Evolutionary conservation across 2,888 invertebrate species (phyloP), one percentile per base, ranked within the genome.

Genomic region (Mesopsocus fuscifrons): DNA sequence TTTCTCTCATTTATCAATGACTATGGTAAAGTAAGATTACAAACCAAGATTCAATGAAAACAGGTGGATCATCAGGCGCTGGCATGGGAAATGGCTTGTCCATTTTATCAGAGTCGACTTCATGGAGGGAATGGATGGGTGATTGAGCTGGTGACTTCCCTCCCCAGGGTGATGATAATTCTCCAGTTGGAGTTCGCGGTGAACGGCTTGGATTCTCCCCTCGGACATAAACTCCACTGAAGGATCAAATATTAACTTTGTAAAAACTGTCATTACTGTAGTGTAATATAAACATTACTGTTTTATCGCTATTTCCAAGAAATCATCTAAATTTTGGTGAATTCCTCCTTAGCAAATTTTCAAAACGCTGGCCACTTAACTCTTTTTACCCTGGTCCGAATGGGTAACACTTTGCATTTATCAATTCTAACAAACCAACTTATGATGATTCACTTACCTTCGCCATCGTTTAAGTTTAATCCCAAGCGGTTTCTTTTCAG

Each of bases 21-120:
- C n/a, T n/a, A n/a, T n/a, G n/a, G n/a, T n/a, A n/a, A n/a, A n/a
- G n/a, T n/a, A n/a, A n/a, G n/a, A n/a, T n/a, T n/a, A n/a, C 53
- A 57, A 66, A 73, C 81, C 81, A 83, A 62, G 79, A 80, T 58
- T 87, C 85, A 38, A 77, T 74, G 62, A 77, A 77, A 55, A 78
- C 82, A 21, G 83, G 81, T 48, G 77, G 72, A 57, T 81, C 81
- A 55, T 84, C 84, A 17, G 75, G 72, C 11, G 74, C 71, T 44
- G 73, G 72, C 61, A 72, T 69, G 22, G 68, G 17, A 20, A 38
- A 20, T 18, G 22, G 30, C 13, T 41, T 41, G 4, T 41, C 22
- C 9, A n/a, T 13, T 23, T 13, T 41, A 8, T 41, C 22, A 4
- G 13, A 23, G 15, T 38, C 38, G 4, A 38, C 16, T 11, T 38